Evolutionary conservation across 2,113 vertebrate species (phyloP).

Genomic region (Mobula hypostoma): DNA sequence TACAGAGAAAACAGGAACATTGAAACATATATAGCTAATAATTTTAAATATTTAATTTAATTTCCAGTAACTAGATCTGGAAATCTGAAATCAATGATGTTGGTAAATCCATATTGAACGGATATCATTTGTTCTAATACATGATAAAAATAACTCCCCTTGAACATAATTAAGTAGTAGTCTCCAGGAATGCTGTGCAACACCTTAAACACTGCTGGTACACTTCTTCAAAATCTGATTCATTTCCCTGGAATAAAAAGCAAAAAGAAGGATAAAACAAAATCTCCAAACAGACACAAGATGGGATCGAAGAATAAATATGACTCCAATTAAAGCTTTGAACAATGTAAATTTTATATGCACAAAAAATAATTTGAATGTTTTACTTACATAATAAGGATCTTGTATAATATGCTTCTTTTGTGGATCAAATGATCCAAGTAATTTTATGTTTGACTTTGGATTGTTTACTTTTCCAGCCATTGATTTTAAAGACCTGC

Average conservation of each 20-base stretch:
- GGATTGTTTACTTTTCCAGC: conserved; percentile 63
- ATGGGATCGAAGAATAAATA: neutral
- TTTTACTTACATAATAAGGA: conserved; percentile 75
- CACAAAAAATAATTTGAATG: neutral
- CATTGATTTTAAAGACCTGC: conserved; percentile 79
- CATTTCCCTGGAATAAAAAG: conserved; percentile 67
- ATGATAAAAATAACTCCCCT: neutral
- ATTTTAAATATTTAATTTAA: neutral
- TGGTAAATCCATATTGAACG: neutral
- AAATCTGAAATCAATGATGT: neutral
- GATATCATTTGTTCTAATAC: neutral
- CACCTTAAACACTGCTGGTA: conserved; percentile 75
- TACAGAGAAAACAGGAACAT: neutral
- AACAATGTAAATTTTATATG: neutral
- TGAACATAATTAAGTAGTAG: conserved; percentile 49
- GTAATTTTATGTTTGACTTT: conserved; percentile 74
- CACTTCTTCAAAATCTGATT: conserved; percentile 75
- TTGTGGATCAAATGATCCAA: conserved; percentile 76
- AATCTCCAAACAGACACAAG: neutral
- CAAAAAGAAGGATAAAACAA: conserved; percentile 33
- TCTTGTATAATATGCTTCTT: conserved; percentile 78
- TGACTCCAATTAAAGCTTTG: neutral
- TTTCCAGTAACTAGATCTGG: neutral
- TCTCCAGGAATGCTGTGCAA: conserved; percentile 71
- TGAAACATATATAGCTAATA: neutral